Percentiles rank a stretch among this genome's conserved stretches.
phyloP scores from a whole-genome alignment of 2,113 vertebrate genomes.

The Poeciliopsis prolifica region DNA sequence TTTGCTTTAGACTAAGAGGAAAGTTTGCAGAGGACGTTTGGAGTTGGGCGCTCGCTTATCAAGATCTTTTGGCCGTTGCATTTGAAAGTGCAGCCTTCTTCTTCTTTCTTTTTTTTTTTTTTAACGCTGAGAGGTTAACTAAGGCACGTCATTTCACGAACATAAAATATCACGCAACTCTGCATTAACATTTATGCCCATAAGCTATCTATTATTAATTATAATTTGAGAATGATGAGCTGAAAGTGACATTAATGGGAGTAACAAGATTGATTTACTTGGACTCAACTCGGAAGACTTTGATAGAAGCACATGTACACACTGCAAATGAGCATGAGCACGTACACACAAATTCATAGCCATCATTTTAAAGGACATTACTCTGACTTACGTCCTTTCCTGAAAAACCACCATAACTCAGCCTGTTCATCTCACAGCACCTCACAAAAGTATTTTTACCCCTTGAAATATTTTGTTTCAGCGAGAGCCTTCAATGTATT shows the following conservation, averaged over 20 bases:
- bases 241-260: constrained; percentile 86
- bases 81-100: constrained; percentile 55
- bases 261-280: constrained; percentile 80
- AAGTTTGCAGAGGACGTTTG: constrained; percentile 63
- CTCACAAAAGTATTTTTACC: neutral
- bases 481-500: neutral
- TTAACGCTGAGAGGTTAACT: constrained; percentile 73
- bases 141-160: constrained; percentile 77
- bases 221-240: constrained; percentile 84
- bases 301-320: constrained; percentile 44
- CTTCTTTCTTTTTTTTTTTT: too few species aligned
- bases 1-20: constrained; percentile 62
- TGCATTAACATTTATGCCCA: constrained; percentile 84
- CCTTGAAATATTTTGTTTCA: neutral
- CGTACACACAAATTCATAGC: constrained; percentile 1
- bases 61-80: constrained; percentile 41
- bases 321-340: neutral
- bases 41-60: constrained; percentile 33
- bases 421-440: neutral
- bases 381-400: constrained; percentile 12
- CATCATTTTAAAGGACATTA: constrained; percentile 20
- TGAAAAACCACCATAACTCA: neutral
- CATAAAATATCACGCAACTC: constrained; percentile 77
- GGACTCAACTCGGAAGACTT: constrained; percentile 64
- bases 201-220: constrained; percentile 85